Evolutionary conservation across 1,140 invertebrate genomes (phyloP).

Genomic region (Elymnias hypermnestra): DNA sequence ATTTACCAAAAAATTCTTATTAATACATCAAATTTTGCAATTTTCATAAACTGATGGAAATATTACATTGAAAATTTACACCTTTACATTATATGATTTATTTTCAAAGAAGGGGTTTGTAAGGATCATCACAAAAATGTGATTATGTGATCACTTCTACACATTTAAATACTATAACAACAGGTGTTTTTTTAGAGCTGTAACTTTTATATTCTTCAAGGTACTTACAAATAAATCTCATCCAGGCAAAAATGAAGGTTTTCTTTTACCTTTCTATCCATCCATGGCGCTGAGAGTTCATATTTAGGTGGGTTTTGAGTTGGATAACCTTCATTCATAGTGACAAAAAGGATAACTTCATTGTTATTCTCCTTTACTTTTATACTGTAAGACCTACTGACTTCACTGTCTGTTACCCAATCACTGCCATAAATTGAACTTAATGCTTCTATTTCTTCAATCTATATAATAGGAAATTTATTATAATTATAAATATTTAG

Average conservation of each 20-base stretch:
- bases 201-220: background rate
- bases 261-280: conserved; percentile 77
- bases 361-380: conserved; percentile 68
- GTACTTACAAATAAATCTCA: conserved; percentile 82
- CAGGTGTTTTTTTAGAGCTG: too few species aligned
- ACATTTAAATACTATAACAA: too few species aligned
- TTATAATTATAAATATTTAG: too few species aligned
- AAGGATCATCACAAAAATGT: too few species aligned
- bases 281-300: conserved; percentile 84
- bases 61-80: too few species aligned
- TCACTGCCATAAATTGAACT: conserved; percentile 85
- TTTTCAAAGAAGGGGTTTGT: too few species aligned
- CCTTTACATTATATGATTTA: too few species aligned
- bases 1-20: too few species aligned
- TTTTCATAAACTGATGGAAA: too few species aligned
- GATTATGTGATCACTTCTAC: too few species aligned
- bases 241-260: conserved; percentile 77
- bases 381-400: conserved; percentile 77
- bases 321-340: conserved; percentile 81
- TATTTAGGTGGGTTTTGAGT: conserved; percentile 80
- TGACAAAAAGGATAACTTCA: conserved; percentile 77
- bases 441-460: conserved; percentile 85
- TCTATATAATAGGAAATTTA: conserved; percentile 52
- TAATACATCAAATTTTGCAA: too few species aligned
- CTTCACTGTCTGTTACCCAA: conserved; percentile 79